Evolutionary conservation across 1,140 invertebrate genomes (phyloP).

Genomic region (Heterodera schachtii): DNA sequence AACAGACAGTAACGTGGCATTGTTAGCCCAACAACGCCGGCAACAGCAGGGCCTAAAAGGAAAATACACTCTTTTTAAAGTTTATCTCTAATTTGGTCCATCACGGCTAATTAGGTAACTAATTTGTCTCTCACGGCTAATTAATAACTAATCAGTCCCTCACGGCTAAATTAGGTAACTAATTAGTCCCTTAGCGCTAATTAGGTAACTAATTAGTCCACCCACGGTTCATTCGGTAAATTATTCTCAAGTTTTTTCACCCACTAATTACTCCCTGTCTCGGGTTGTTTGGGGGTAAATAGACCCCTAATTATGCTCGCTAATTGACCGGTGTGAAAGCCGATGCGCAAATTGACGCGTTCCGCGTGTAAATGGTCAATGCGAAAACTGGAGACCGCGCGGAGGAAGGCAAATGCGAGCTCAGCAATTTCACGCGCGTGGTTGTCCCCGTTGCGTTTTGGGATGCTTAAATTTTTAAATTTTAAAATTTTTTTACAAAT

Average conservation of each 20-base stretch:
- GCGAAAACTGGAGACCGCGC: constrained; percentile 72
- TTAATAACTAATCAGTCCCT: no score
- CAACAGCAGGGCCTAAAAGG: constrained; percentile 17
- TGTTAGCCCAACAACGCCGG: constrained; percentile 71
- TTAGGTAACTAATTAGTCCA: no score
- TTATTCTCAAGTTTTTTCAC: no score
- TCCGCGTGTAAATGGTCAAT: constrained; percentile 89
- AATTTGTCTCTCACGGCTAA: no score
- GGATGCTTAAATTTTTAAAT: constrained; percentile 72
- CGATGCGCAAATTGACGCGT: constrained; percentile 84
- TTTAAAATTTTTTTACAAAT: not conserved
- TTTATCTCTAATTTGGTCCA: no score
- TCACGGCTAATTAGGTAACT: no score
- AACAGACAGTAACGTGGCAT: constrained; percentile 83
- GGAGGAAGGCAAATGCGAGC: constrained; percentile 34
- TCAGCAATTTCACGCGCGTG: constrained; percentile 85
- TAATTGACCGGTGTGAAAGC: constrained; percentile 67
- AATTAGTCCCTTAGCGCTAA: no score
- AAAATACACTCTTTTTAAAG: no score
- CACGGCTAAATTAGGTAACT: no score
- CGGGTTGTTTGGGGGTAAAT: constrained; percentile 76
- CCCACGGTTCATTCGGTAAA: no score
- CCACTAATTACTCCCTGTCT: no score
- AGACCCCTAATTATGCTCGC: constrained; percentile 60
- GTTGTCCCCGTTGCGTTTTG: constrained; percentile 81